Evolutionary conservation across 2,113 vertebrate species (phyloP).

Genomic region (Rynchops niger): DNA sequence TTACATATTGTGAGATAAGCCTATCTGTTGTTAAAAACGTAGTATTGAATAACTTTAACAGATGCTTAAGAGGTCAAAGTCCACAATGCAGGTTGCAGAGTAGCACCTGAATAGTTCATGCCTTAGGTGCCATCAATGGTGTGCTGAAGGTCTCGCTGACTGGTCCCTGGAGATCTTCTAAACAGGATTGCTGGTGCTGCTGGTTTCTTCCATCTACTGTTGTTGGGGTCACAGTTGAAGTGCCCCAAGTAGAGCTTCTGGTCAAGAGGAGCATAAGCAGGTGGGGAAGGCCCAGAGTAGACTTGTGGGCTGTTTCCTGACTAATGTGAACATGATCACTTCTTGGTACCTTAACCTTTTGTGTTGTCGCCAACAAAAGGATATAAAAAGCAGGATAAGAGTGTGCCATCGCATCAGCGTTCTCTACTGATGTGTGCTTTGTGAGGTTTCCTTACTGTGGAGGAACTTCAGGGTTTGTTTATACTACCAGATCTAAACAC

Average conservation of each 20-base stretch:
- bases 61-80: neutral
- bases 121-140: neutral
- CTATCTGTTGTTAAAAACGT: neutral
- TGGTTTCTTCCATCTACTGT: neutral
- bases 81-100: neutral
- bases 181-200: neutral
- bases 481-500: neutral
- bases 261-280: neutral
- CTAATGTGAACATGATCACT: fast-evolving
- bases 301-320: neutral
- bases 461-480: neutral
- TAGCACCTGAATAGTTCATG: neutral
- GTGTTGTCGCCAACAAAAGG: neutral
- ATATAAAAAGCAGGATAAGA: neutral
- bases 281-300: neutral
- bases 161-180: neutral
- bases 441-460: neutral
- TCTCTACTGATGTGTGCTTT: neutral
- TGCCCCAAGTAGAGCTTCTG: neutral
- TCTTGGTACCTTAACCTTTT: neutral
- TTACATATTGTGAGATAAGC: slow-evolving; percentile 2
- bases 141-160: neutral
- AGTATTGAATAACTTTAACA: neutral
- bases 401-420: fast-evolving
- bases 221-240: neutral